phyloP scores from a whole-genome alignment of 2,888 invertebrate species.

The Melanostoma scalare region DNA sequence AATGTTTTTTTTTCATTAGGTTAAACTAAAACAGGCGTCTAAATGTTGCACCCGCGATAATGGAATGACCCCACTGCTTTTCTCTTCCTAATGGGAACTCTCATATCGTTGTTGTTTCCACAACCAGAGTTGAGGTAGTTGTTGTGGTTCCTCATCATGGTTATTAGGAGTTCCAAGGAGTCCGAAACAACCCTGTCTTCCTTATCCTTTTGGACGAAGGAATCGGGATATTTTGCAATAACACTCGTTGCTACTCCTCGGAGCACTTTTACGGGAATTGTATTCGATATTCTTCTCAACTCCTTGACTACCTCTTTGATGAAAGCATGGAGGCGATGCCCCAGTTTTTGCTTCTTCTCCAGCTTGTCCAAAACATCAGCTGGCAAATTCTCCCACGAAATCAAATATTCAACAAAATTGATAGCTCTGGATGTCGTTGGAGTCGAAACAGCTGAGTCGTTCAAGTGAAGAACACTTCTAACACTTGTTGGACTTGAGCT shows the following conservation, averaged over 20 bases:
- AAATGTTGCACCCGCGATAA: too few relatives aligned
- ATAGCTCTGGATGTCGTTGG: constrained; percentile 10
- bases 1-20: too few relatives aligned
- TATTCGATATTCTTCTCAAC: constrained; percentile 1
- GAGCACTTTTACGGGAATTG: constrained; percentile 3
- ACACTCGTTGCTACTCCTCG: background rate
- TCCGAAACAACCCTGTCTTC: constrained; percentile 1
- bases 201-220: constrained; percentile 13
- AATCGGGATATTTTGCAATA: constrained; percentile 2
- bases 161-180: background rate
- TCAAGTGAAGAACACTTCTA: background rate
- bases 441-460: constrained; percentile 1
- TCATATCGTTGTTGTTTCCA: background rate
- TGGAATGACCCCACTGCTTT: too few relatives aligned
- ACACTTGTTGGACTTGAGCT: constrained; percentile 10
- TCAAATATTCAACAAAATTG: background rate
- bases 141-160: constrained; percentile 20
- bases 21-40: too few relatives aligned
- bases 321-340: constrained; percentile 21
- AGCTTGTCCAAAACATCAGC: constrained; percentile 6
- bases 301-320: constrained; percentile 13
- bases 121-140: constrained; percentile 13
- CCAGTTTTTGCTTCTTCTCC: constrained; percentile 16
- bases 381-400: constrained; percentile 9
- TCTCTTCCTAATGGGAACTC: constrained; percentile 6